These are phyloP conservation scores for Crossocerus cetratus DNA, from an alignment of 2,888 invertebrate species.

Conservation along the genomic window DNA sequence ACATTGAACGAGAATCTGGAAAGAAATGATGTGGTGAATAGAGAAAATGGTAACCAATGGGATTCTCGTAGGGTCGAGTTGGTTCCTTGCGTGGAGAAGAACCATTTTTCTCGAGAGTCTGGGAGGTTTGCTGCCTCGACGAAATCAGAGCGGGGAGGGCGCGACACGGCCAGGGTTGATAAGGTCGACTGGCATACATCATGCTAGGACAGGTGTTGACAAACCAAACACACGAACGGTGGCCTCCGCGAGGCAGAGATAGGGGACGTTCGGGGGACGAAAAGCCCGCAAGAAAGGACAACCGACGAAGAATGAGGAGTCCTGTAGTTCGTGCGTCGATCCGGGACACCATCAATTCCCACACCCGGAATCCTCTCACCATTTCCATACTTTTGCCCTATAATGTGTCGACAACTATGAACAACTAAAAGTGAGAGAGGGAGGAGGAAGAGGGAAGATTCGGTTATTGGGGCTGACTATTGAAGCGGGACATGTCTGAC, in stretches of 20 bases:
- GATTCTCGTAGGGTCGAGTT: too few species aligned
- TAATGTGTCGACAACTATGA: too few species aligned
- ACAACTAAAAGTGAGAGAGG: too few species aligned
- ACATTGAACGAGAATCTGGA: background rate
- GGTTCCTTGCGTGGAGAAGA: too few species aligned
- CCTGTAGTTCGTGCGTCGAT: constrained; percentile 45
- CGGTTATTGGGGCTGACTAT: too few species aligned
- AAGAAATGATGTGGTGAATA: background rate
- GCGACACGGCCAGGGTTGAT: constrained; percentile 27
- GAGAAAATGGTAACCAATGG: background rate
- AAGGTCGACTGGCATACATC: constrained; percentile 34
- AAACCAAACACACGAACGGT: constrained; percentile 30
- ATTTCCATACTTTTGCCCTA: too few species aligned
- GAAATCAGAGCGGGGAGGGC: too few species aligned
- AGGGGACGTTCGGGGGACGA: background rate
- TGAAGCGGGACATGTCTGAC: background rate
- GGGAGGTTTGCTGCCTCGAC: too few species aligned
- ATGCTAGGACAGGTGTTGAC: constrained; percentile 29
- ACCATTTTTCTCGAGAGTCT: too few species aligned
- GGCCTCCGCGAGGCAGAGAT: constrained; percentile 3
- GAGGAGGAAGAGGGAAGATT: too few species aligned
- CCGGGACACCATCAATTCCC: constrained; percentile 62
- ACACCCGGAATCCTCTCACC: too few species aligned
- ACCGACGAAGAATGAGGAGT: constrained; percentile 25
- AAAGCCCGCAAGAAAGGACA: constrained; percentile 4